phyloP scores from a whole-genome alignment of 2,113 vertebrate species.

The Serilophus lunatus region DNA sequence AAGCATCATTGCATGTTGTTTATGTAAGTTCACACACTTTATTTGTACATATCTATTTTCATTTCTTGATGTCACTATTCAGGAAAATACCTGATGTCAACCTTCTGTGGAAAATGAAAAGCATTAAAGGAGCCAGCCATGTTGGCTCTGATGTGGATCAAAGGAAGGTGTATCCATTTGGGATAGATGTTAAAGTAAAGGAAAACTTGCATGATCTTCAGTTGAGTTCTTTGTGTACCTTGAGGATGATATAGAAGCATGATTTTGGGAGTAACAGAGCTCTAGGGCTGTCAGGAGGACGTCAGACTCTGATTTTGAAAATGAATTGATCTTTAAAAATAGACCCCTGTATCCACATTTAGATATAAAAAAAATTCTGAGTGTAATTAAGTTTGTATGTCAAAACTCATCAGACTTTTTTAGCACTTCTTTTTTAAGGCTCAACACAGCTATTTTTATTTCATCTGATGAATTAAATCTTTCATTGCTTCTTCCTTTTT shows the following conservation, averaged over 20 bases:
- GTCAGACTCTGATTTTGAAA: neutral
- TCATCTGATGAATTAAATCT: conserved; percentile 32
- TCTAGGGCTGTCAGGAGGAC: neutral
- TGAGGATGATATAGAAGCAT: neutral
- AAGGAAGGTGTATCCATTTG: neutral
- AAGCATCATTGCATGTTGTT: neutral
- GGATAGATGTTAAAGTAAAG: neutral
- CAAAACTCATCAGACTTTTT: conserved; percentile 55
- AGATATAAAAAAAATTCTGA: neutral
- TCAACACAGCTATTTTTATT: conserved; percentile 52
- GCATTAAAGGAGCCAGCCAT: neutral
- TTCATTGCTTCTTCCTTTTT: conserved; percentile 40
- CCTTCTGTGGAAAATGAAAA: neutral
- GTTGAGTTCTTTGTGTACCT: neutral
- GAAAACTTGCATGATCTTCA: neutral
- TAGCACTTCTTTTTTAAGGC: conserved; percentile 44
- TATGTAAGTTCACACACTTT: neutral
- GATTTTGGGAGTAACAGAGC: neutral
- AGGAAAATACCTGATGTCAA: neutral
- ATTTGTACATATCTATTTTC: neutral
- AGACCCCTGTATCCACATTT: conserved; percentile 9
- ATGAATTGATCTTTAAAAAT: conserved; percentile 37
- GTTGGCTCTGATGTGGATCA: neutral
- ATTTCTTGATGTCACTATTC: neutral
- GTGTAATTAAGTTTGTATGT: conserved; percentile 51